Evolutionary conservation across 2,888 invertebrate species (phyloP).

Genomic region (Sesia bembeciformis): DNA sequence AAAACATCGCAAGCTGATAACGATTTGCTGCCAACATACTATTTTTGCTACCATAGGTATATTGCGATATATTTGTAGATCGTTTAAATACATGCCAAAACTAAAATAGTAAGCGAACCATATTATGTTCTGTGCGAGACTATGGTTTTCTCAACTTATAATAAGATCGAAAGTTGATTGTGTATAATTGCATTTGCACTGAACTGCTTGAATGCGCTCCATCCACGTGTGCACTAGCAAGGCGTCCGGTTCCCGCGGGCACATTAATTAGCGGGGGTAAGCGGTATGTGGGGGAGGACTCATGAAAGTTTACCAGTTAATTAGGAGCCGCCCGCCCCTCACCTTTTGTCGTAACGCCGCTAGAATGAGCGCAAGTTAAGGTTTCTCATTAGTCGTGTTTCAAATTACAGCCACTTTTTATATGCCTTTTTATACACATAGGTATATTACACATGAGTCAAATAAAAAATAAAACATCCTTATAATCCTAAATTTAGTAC

Average conservation of each 20-base stretch:
- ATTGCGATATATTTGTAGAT: no score
- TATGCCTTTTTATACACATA: neutral
- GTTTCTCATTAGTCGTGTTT: conserved; percentile 45
- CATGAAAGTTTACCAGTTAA: conserved; percentile 75
- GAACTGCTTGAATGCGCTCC: conserved; percentile 15
- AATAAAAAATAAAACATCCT: neutral
- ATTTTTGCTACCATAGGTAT: no score
- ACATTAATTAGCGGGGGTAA: conserved; percentile 65
- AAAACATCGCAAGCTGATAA: no score
- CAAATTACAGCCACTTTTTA: conserved; percentile 5
- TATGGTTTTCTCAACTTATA: no score
- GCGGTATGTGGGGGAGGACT: conserved; percentile 33
- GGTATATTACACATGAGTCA: no score
- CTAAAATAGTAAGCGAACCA: no score
- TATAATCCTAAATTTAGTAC: no score
- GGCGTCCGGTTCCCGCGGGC: conserved; percentile 54
- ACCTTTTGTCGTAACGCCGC: conserved; percentile 59
- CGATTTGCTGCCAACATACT: no score
- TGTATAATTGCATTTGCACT: neutral
- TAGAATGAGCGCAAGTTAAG: conserved; percentile 55
- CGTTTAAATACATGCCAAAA: no score
- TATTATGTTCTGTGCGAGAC: no score
- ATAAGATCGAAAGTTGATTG: neutral
- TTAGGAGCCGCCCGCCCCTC: conserved; percentile 56
- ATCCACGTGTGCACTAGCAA: conserved; percentile 22